Conservation (phyloP, 2,797 vertebrate species). For the Stomatorhinus walkeri region DNA sequence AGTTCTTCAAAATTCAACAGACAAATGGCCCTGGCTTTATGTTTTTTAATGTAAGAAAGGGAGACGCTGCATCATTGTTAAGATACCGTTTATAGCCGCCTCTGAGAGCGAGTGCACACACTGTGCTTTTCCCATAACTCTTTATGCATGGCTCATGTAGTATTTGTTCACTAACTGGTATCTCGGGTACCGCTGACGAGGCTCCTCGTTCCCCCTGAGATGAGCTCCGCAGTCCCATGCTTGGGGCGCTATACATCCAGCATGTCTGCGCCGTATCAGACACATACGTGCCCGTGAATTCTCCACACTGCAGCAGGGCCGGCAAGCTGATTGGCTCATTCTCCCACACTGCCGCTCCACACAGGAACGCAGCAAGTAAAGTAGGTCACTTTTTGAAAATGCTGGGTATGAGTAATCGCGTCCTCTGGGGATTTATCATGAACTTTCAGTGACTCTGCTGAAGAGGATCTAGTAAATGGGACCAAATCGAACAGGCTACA, state of each 20-base stretch:
- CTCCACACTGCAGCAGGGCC: conserved; percentile 17
- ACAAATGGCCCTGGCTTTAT: background rate
- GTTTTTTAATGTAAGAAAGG: background rate
- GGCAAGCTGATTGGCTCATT: conserved; percentile 14
- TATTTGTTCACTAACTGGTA: background rate
- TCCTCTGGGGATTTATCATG: conserved; percentile 50
- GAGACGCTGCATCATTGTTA: background rate
- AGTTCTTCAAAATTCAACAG: background rate
- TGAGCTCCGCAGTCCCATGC: background rate
- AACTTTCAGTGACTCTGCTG: conserved; percentile 57
- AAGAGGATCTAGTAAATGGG: conserved; percentile 17
- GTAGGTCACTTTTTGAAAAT: conserved; percentile 56
- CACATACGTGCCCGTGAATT: conserved; percentile 32
- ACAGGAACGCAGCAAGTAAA: conserved; percentile 32
- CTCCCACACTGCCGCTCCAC: conserved; percentile 10
- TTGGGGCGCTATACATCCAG: background rate
- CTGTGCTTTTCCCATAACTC: background rate
- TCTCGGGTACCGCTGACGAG: background rate
- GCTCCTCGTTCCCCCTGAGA: background rate
- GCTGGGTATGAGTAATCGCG: conserved; percentile 42
- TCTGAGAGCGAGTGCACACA: background rate
- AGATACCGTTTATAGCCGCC: background rate
- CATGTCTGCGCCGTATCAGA: conserved; percentile 18
- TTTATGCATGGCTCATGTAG: background rate
- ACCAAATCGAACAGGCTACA: conserved; percentile 22